Evolutionary conservation across 2,797 vertebrate genomes (phyloP).

Genomic region (Paguma larvata): DNA sequence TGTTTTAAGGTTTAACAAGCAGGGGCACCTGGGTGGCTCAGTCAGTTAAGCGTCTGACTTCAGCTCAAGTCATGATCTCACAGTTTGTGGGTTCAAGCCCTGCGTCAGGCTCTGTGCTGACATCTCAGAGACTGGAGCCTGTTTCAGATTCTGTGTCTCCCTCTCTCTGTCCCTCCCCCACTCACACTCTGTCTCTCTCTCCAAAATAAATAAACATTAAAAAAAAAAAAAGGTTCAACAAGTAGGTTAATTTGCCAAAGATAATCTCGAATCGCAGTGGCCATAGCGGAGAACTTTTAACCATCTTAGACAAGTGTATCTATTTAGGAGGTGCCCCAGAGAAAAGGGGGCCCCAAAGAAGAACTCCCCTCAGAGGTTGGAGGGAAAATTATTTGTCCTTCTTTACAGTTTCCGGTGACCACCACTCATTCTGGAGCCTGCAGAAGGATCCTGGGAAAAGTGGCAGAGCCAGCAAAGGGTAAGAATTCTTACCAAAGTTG

Average conservation of each 20-base stretch:
- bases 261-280: too few relatives aligned
- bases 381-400: background rate
- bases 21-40: too few relatives aligned
- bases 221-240: background rate
- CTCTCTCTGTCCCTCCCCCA: too few relatives aligned
- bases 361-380: background rate
- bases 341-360: background rate
- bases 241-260: background rate
- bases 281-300: background rate
- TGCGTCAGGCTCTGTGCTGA: too few relatives aligned
- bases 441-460: too few relatives aligned
- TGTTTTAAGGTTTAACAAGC: background rate
- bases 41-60: too few relatives aligned
- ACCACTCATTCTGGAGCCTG: background rate
- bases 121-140: too few relatives aligned
- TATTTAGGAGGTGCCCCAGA: background rate
- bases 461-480: background rate
- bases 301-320: background rate
- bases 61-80: too few relatives aligned
- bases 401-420: background rate
- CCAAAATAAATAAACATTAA: too few relatives aligned
- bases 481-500: background rate
- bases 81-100: too few relatives aligned
- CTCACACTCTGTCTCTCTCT: too few relatives aligned
- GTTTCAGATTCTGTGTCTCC: too few relatives aligned